Base-by-base conservation (phyloP, 1,140 invertebrate species). In the Eupristina koningsbergeri region DNA sequence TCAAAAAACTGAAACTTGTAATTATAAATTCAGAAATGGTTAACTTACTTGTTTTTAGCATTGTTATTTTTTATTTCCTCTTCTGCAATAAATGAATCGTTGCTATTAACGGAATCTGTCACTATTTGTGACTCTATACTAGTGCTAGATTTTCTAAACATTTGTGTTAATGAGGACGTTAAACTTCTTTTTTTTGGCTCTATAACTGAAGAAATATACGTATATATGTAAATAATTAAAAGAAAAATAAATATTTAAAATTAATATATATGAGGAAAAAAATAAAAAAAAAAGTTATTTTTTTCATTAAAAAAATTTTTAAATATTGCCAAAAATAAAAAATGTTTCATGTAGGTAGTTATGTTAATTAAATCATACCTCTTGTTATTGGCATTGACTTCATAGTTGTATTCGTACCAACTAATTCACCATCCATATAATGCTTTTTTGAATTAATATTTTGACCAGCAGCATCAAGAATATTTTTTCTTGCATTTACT, bases 101-200 rank as follows among this genome's bases (percentile, higher is more conserved):
- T 82, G 26, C 69, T 82, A 19, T 83, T 87, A 0, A 85, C 53
- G n/a, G 86, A 86, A 84, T 86, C 87, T 61, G 84, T 26, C 9
- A 81, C 47, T 36, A 47, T 74, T 0, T 53, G 86, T 39, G 67
- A 80, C 81, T 76, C 89, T 76, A 85, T 89, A 80, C 86, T 89
- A 81, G 91, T 92, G 17, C 90, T 88, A 84, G 94, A 92, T 89
- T 95, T 93, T 86, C 92, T 93, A 86, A 97, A 96, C 92, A 97
- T 95, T 89, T 94, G 95, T 9, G 94, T 94, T 64, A 96, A 91
- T 31, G 95, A 95, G 13, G 94, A 94, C 13, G 95, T 95, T 31
- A 97, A 92, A 89, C 96, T 96, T 85, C 94, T 93, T 53, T 95
- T 92, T 91, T 96, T 96, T 31, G 93, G 92, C 86, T 96, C 95